Evolutionary conservation across 2,797 vertebrate genomes (phyloP), one percentile per base, ranked within the genome.

Genomic region (Pseudocheirus occidentalis): DNA sequence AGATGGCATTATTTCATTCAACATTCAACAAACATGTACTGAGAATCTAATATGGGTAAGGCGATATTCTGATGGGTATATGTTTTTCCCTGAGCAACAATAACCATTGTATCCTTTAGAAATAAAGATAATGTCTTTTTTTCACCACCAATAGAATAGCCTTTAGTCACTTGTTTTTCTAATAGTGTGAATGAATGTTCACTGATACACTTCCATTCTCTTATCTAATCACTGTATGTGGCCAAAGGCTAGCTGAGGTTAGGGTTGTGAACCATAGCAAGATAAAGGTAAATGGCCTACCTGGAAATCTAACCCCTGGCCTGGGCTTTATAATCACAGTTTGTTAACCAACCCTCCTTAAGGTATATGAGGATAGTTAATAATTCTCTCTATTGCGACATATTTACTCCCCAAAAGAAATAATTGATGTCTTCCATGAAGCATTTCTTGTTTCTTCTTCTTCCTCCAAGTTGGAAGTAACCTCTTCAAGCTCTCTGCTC

Each of bases 281-380:
- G 5, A 27, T 4, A 90, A 94, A 31, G 91, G 90, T 24, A 94
- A 95, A 92, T 46, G n/a, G 9, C 0, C 13, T 21, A 52, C 2
- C 73, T 66, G 94, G 40, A 92, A n/a, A 90, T 91, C 89, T 93
- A 58, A 91, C 92, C 55, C 87, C 34, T 90, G 59, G 31, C 46
- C 10, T 6, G 29, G 0, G 11, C 62, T 95, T 96, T 58, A 92
- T 66, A 40, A 92, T 16, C 66, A 4, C 40, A 21, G 2, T 91
- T 0, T 4, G 28, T 52, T 81, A 94, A 95, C 46, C 31, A 54
- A 66, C 4, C 46, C 54, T 10, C 52, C 12, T 55, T 81, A 7
- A 96, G 94, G 94, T 94, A 87, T 93, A 91, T 62, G 40, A 95
- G 96, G 40, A 94, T 40, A 59, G 89, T 94, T 81, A 94, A 52